Evolutionary conservation across 2,113 vertebrate genomes (phyloP).

Genomic region (Menura novaehollandiae): DNA sequence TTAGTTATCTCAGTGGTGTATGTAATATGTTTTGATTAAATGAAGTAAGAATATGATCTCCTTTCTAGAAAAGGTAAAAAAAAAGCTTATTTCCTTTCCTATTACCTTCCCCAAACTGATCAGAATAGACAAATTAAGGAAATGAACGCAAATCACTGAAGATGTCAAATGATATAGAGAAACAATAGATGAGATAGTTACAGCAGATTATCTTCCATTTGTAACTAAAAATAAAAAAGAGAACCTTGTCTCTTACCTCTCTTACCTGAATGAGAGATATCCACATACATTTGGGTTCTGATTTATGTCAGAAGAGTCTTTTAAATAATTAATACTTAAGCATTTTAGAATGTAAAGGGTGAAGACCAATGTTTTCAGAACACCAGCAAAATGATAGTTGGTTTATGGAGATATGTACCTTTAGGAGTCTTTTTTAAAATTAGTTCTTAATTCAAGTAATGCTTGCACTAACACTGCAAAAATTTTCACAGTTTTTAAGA

Average conservation of each 20-base stretch:
- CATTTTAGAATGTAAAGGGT: not conserved
- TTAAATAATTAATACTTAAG: not conserved
- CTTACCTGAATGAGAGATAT: not conserved
- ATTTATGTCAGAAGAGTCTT: not conserved
- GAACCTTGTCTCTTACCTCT: not conserved
- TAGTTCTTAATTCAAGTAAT: not conserved
- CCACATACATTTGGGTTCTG: not conserved
- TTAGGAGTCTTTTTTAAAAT: not conserved
- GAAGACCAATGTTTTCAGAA: not conserved
- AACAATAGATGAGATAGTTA: not conserved
- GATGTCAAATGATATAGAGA: not conserved
- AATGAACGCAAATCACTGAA: not conserved
- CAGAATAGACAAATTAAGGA: not conserved
- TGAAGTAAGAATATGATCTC: not conserved
- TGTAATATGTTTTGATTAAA: not conserved
- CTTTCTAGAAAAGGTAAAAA: not conserved
- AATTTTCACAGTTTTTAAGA: not conserved
- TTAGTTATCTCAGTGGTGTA: not conserved
- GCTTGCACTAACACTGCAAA: not conserved
- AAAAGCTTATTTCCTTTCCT: not conserved
- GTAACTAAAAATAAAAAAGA: not conserved
- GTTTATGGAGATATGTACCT: not conserved
- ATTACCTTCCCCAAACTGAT: not conserved
- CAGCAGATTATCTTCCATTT: not conserved
- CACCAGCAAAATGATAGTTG: not conserved